phyloP scores from a whole-genome alignment of 2,888 invertebrate genomes.

The Punctoribates punctum region DNA sequence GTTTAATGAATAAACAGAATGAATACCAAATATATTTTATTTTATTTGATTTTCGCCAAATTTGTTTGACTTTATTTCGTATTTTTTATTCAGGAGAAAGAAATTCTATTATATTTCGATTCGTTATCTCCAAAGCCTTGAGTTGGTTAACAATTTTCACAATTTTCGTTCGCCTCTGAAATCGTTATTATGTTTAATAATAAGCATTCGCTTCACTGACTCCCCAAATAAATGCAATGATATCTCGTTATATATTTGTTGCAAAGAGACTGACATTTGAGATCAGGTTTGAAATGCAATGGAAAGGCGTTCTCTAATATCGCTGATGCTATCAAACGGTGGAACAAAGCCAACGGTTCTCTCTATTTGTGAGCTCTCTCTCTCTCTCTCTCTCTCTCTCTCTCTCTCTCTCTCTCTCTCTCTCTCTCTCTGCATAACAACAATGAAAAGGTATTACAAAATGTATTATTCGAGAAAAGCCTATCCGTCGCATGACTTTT shows the following conservation, averaged over 20 bases:
- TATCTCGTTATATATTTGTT: conserved; percentile 17
- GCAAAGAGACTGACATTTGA: conserved; percentile 22
- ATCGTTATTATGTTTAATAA: conserved; percentile 20
- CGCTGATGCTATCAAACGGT: neutral
- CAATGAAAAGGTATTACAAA: too few relatives aligned
- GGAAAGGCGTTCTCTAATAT: conserved; percentile 11
- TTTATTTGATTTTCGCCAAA: neutral
- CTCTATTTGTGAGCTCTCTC: too few relatives aligned
- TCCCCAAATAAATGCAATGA: conserved; percentile 10
- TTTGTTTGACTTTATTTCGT: too few relatives aligned
- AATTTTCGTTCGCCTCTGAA: neutral
- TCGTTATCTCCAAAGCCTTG: neutral
- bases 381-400: too few relatives aligned
- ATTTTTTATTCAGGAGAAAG: neutral
- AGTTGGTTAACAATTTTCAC: too few relatives aligned
- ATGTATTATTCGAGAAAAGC: too few relatives aligned
- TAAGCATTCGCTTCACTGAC: neutral
- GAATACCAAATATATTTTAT: neutral
- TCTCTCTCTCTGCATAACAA: too few relatives aligned
- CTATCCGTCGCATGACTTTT: too few relatives aligned
- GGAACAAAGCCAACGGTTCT: neutral
- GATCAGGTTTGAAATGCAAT: conserved; percentile 10
- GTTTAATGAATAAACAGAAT: too few relatives aligned
- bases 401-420: too few relatives aligned
- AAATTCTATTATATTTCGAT: conserved; percentile 3